Evolutionary conservation across 1,140 invertebrate species (phyloP).

Genomic region (Dryas iulia): DNA sequence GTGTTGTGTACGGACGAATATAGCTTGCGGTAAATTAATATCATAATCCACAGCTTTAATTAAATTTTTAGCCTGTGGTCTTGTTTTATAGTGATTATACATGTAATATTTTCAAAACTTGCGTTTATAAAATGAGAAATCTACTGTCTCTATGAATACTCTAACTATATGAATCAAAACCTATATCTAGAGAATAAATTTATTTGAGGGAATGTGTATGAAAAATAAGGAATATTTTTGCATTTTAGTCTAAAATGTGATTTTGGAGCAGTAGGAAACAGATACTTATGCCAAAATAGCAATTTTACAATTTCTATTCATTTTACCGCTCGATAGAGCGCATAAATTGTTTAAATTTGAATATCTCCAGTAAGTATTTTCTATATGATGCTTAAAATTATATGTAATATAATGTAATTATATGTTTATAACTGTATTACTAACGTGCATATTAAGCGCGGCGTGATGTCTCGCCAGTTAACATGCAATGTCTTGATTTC

Average conservation of each 20-base stretch:
- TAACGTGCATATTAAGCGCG: no score
- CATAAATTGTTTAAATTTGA: not conserved
- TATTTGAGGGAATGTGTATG: not conserved
- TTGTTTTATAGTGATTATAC: not conserved
- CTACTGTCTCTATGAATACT: no score
- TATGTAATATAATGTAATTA: no score
- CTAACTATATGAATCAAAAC: no score
- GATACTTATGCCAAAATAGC: constrained; percentile 1
- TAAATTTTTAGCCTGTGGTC: not conserved
- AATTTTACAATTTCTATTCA: constrained; percentile 4
- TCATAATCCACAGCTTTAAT: not conserved
- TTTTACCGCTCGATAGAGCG: not conserved
- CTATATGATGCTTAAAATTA: not conserved
- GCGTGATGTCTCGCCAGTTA: no score
- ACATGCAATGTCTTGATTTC: no score
- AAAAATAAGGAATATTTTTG: not conserved
- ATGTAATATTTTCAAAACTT: not conserved
- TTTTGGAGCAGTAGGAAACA: not conserved
- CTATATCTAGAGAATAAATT: no score
- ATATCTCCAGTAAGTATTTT: not conserved
- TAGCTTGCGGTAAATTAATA: not conserved
- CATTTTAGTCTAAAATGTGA: not conserved
- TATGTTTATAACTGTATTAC: no score
- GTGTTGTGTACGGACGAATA: not conserved
- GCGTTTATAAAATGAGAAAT: not conserved